Percentiles rank a stretch among this genome's conserved stretches.
Evolutionary conservation across 1,140 invertebrate species (phyloP).

Genomic region (Metopolophium dirhodum): DNA sequence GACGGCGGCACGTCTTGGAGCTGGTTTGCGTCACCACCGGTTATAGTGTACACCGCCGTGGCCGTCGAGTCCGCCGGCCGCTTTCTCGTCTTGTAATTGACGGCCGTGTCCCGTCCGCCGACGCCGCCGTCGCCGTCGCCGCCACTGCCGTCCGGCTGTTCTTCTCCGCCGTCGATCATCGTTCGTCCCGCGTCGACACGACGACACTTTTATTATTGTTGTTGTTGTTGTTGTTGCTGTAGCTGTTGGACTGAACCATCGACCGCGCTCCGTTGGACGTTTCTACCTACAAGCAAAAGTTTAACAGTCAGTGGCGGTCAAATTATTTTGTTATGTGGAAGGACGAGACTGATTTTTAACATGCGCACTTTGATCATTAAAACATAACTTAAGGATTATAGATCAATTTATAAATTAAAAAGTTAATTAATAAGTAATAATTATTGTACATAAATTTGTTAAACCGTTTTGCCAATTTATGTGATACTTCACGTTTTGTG

Average conservation of each 20-base stretch:
- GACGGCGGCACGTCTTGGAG: background rate
- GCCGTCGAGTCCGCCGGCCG: background rate
- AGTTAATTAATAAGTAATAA: background rate
- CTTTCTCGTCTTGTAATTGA: conserved; percentile 54
- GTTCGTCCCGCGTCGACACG: background rate
- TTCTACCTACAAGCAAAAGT: background rate
- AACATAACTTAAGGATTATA: background rate
- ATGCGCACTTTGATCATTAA: background rate
- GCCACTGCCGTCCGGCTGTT: background rate
- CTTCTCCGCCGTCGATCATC: background rate
- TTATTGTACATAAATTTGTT: background rate
- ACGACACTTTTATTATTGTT: background rate
- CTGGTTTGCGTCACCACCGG: background rate
- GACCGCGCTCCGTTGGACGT: background rate
- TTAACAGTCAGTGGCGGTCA: background rate
- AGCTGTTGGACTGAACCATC: background rate
- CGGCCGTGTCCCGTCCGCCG: background rate
- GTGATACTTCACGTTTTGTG: no score
- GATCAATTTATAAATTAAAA: background rate
- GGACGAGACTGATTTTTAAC: background rate
- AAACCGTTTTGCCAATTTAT: no score
- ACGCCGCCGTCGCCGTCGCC: background rate
- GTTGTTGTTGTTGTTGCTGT: background rate
- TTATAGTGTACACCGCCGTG: conserved; percentile 44
- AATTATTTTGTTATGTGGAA: background rate